phyloP scores from a whole-genome alignment of 2,113 vertebrate genomes.

The Budorcas taxicolor region DNA sequence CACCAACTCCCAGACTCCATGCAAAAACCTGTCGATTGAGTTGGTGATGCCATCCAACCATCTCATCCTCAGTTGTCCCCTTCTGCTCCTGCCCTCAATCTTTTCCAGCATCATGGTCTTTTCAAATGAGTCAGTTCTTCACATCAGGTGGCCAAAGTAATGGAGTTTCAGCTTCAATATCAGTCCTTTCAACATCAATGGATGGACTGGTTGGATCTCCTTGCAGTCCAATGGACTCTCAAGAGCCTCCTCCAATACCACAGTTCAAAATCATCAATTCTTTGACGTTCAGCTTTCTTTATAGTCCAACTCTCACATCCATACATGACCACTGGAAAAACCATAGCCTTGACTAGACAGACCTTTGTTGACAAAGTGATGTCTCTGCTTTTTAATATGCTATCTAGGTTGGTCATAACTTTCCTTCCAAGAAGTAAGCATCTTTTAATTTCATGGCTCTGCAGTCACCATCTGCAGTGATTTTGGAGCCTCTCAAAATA shows the following conservation, averaged over 20 bases:
- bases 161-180: background rate
- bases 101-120: background rate
- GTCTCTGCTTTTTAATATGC: no score
- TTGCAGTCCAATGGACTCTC: background rate
- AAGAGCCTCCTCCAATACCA: background rate
- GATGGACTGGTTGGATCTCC: background rate
- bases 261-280: background rate
- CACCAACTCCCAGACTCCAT: background rate
- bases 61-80: background rate
- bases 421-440: no score
- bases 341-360: no score
- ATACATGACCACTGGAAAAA: no score
- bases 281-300: background rate
- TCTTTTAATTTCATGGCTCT: no score
- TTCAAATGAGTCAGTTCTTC: background rate
- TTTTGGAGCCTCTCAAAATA: no score
- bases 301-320: background rate
- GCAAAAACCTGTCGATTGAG: background rate
- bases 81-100: background rate
- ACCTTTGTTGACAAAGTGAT: no score
- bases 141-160: background rate
- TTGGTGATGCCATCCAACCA: background rate
- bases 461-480: no score
- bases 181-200: no score
- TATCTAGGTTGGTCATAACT: no score